A percentile compares a stretch with the other conserved stretches of the same genome.
Evolutionary conservation across 2,888 invertebrate species (phyloP).

Genomic region (Drosophila setosimentum): DNA sequence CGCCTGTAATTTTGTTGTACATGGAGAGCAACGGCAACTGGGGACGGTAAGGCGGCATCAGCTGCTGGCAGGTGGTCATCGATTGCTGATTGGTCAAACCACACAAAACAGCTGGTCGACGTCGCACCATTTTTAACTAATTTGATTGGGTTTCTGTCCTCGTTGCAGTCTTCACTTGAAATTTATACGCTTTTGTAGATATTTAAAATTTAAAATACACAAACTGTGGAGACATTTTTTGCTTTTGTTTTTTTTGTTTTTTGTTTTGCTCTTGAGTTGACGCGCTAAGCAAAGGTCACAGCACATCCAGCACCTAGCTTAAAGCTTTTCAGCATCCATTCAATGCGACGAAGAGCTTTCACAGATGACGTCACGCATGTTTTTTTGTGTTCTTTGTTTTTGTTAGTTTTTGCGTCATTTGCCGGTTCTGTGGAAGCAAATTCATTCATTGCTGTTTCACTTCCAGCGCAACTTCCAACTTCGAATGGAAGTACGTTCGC

Average conservation of each 20-base stretch:
- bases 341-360: slow-evolving; percentile 1
- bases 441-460: slow-evolving; percentile 58
- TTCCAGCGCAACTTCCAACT: slow-evolving; percentile 49
- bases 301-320: slow-evolving; percentile 22
- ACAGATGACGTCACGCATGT: slow-evolving; percentile 43
- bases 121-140: slow-evolving; percentile 47
- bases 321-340: not conserved
- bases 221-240: slow-evolving; percentile 14
- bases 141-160: not conserved
- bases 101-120: slow-evolving; percentile 16
- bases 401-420: slow-evolving; percentile 7
- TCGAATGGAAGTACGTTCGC: slow-evolving; percentile 33
- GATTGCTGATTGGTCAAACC: slow-evolving; percentile 41
- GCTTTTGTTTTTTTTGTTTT: not conserved
- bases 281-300: slow-evolving; percentile 33
- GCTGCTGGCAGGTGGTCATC: slow-evolving; percentile 34
- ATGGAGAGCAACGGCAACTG: not conserved
- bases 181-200: slow-evolving; percentile 20
- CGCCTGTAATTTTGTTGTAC: not conserved
- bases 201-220: slow-evolving; percentile 61
- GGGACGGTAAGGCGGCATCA: not conserved
- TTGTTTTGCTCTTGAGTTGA: slow-evolving; percentile 31
- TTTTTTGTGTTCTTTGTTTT: not conserved
- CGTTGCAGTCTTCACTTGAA: slow-evolving; percentile 1
- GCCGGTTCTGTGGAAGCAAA: slow-evolving; percentile 35